Percentiles rank a stretch among this genome's conserved stretches.
Conservation (phyloP, 1,140 invertebrate genomes). For the Scylla paramamosain region DNA sequence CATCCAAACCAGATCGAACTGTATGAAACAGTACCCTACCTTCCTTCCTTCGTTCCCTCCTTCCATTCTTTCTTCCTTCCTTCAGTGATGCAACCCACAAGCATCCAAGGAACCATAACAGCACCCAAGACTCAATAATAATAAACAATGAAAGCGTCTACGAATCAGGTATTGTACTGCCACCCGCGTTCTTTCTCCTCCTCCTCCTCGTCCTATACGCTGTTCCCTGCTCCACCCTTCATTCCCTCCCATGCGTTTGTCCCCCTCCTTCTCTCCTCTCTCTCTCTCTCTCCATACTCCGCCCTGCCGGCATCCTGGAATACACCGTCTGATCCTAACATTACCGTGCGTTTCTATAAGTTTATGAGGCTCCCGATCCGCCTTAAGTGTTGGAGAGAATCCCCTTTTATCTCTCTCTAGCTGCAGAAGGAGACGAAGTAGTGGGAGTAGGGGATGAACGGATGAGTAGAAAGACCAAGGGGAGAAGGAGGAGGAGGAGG, state of each 20-base stretch:
- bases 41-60: background rate
- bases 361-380: constrained; percentile 3
- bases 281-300: background rate
- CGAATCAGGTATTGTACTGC: background rate
- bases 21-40: background rate
- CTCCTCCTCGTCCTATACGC: background rate
- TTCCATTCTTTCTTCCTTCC: background rate
- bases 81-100: background rate
- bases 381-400: constrained; percentile 5
- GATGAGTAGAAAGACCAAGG: background rate
- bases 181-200: background rate
- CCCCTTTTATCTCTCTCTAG: background rate
- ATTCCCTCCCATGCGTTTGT: background rate
- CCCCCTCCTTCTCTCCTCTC: background rate
- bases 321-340: background rate
- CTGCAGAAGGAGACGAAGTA: background rate
- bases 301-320: background rate
- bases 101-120: background rate
- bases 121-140: background rate
- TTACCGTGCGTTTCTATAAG: background rate
- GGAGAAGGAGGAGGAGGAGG: background rate
- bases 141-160: background rate
- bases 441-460: background rate
- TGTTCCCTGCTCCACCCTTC: background rate
- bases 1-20: too few species aligned